Conservation (phyloP, 2,888 invertebrate genomes). For the Neoitamus cyanurus region DNA sequence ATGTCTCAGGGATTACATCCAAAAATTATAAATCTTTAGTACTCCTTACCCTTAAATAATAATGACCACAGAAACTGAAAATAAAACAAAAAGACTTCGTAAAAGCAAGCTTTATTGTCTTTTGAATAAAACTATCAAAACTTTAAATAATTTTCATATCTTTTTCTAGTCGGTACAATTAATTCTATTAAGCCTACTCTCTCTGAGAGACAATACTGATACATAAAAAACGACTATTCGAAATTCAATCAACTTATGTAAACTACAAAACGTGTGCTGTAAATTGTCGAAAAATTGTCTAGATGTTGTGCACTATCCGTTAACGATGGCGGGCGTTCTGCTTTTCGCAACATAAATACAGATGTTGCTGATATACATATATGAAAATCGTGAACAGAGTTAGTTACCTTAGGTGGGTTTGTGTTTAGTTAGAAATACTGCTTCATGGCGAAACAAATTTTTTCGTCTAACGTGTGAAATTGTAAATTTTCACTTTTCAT, state of each 20-base stretch:
- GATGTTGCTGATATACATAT: not conserved
- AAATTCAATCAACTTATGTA: not conserved
- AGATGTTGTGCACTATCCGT: not conserved
- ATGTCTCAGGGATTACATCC: too few relatives aligned
- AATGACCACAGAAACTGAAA: too few relatives aligned
- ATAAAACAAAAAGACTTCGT: not conserved
- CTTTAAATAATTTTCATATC: not conserved
- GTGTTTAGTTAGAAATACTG: not conserved
- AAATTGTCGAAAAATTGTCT: not conserved
- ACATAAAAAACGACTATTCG: not conserved
- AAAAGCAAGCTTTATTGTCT: not conserved
- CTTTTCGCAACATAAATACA: not conserved
- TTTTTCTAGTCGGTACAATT: not conserved
- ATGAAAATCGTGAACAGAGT: not conserved
- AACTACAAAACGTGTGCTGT: not conserved
- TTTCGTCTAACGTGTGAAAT: not conserved
- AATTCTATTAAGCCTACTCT: not conserved
- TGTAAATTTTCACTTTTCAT: conserved; percentile 57
- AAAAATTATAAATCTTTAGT: too few relatives aligned
- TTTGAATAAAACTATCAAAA: not conserved
- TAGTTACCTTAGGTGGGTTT: not conserved
- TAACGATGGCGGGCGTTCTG: not conserved
- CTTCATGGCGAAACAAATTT: not conserved
- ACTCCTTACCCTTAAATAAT: too few relatives aligned
- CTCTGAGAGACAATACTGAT: not conserved